These are phyloP conservation scores for Apotomis capreana DNA, from an alignment of 2,888 invertebrate genomes.

Conservation along the genomic window DNA sequence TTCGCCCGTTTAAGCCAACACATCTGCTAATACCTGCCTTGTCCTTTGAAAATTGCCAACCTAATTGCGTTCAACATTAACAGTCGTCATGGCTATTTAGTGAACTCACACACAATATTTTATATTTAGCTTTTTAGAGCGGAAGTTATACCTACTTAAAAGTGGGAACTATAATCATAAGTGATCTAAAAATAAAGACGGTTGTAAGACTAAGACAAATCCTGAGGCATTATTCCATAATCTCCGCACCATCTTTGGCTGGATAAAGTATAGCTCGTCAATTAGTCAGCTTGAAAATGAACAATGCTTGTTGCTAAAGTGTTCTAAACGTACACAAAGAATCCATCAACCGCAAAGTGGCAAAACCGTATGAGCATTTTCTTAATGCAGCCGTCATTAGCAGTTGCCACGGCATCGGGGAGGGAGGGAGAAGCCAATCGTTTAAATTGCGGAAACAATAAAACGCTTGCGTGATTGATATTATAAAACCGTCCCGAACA, in stretches of 20 bases:
- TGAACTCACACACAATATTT: conserved; percentile 1
- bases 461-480: conserved; percentile 58
- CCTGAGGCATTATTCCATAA: conserved; percentile 27
- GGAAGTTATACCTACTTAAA: not conserved
- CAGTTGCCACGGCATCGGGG: conserved; percentile 30
- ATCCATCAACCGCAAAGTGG: conserved; percentile 33
- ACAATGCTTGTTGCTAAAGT: conserved; percentile 27
- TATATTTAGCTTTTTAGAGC: conserved; percentile 7
- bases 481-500: conserved; percentile 54
- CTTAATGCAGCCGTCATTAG: conserved; percentile 45
- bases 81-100: conserved; percentile 7
- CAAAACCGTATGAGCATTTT: conserved; percentile 43
- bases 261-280: conserved; percentile 9
- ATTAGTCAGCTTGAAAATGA: conserved; percentile 31
- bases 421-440: conserved; percentile 53
- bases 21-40: conserved; percentile 51
- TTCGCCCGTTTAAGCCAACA: conserved; percentile 46
- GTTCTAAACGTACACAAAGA: conserved; percentile 32
- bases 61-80: conserved; percentile 21
- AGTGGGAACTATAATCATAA: not conserved
- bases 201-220: conserved; percentile 11
- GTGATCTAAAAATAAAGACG: conserved; percentile 5
- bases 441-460: conserved; percentile 66
- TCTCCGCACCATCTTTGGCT: conserved; percentile 25
- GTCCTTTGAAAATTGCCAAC: conserved; percentile 27